These are phyloP conservation scores for Halcyon senegalensis DNA, from an alignment of 2,113 vertebrate species.

Conservation along the genomic window DNA sequence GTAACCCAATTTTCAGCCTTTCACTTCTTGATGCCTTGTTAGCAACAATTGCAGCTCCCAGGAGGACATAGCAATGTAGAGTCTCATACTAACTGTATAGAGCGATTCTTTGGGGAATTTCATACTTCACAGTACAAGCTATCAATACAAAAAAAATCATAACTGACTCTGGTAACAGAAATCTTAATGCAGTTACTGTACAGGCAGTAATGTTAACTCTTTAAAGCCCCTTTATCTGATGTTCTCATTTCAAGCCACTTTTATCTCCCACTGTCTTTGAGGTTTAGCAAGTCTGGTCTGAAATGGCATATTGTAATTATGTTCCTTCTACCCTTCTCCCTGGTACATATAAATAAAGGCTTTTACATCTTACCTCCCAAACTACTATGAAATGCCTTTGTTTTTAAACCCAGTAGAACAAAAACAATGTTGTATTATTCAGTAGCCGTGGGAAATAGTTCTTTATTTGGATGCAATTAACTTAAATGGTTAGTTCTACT, in stretches of 20 bases:
- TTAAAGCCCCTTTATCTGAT: not conserved
- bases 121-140: constrained; percentile 11
- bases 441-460: constrained; percentile 56
- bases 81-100: not conserved
- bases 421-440: constrained; percentile 60
- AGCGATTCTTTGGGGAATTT: constrained; percentile 23
- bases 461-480: constrained; percentile 69
- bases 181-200: not conserved
- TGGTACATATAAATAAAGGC: not conserved
- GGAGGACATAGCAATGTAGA: not conserved
- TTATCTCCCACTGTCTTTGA: not conserved
- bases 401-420: constrained; percentile 34
- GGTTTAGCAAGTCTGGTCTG: not conserved
- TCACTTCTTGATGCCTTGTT: constrained; percentile 23
- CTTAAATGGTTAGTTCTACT: constrained; percentile 57
- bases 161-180: not conserved
- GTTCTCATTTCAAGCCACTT: not conserved
- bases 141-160: not conserved
- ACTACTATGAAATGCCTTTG: constrained; percentile 48
- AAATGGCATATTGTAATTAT: not conserved
- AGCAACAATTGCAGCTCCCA: not conserved
- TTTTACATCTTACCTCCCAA: constrained; percentile 50
- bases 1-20: not conserved
- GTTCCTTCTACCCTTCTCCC: not conserved
- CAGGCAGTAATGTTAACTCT: constrained; percentile 10